Evolutionary conservation across 2,797 vertebrate species (phyloP), one percentile per base, ranked within the genome.

Genomic region (Lateolabrax maculatus): DNA sequence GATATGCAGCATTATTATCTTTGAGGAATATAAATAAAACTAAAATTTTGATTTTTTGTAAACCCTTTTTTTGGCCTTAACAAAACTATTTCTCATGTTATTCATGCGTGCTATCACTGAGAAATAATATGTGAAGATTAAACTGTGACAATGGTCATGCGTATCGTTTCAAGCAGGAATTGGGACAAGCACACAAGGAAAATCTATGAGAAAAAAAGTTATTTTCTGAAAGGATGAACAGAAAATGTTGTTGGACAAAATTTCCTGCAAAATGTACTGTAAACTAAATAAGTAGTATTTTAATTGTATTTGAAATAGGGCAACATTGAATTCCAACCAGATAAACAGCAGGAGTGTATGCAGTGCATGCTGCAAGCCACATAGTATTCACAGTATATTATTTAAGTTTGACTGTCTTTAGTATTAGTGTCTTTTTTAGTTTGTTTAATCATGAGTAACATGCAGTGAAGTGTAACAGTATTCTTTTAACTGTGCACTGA

Each of bases 1-100:
- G 96, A 98, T 36, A 85, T 92, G 62, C 97, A 98, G 84, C 6
- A 41, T n/a, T n/a, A n/a, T n/a, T n/a, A n/a, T n/a, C n/a, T n/a
- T n/a, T n/a, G n/a, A n/a, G n/a, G n/a, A n/a, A n/a, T n/a, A n/a
- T n/a, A n/a, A n/a, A n/a, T n/a, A n/a, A 37, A 79, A 31, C 19
- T 18, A 58, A 1, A 60, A 21, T 25, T 64, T 64, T 29, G 1
- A 51, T 75, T 46, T 2, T 23, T 53, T n/a, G 15, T 56, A 12
- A 44, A n/a, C n/a, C 21, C 7, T 9, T 71, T 46, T 57, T 5
- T 31, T 57, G 43, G 21, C 27, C 9, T 55, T 68, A 62, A 29
- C 8, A 23, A 64, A 27, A 70, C 12, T 25, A 31, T 23, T 27
- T 12, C 16, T 31, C 0, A 1, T 48, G 37, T 31, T 9, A 52